Base-by-base conservation (phyloP, 2,888 invertebrate genomes). In the Ecliptopera silaceata region DNA sequence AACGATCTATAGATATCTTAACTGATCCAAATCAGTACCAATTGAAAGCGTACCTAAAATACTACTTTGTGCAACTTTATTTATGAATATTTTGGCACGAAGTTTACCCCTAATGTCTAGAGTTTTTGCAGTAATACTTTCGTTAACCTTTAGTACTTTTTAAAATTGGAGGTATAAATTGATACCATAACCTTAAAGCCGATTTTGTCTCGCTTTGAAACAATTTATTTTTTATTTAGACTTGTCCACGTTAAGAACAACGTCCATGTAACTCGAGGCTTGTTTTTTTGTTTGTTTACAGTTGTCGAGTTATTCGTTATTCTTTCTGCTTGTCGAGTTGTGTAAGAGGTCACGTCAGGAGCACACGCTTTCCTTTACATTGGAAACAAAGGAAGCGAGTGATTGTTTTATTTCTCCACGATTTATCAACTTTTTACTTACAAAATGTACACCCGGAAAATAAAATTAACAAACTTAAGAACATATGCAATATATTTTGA, bases 351-450 rank as follows among this genome's bases (percentile, higher is more conserved):
- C 59, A 34, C 47, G 64, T 64, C 64, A 59, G 18, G 13, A 56
- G 11, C 65, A 66, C 45, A 15, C 56, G 26, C 34, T 56, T 56
- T 57, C 44, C 54, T 45, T 65, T 60, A 51, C 61, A 53, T 64
- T 62, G 41, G 46, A 56, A 56, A 65, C 61, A 61, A 61, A 51
- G 57, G 44, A 42, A 51, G 38, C 48, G 55, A 42, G 50, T 47
- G 54, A 60, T 62, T 49, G 45, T 26, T 43, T 55, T 50, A 47
- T 47, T 59, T 56, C 50, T 49, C 38, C 39, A 41, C 49, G 32
- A 45, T 53, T 57, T 57, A 41, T 36, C 46, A 45, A 46, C 31
- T 41, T 46, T 46, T 34, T 34, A 13, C 5, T 13, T 36, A 3
- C 15, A 2, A 2, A 2, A 36, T 3, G 3, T 15, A 36, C 31